These are phyloP conservation scores for Phalacrocorax brasilianus DNA, from an alignment of 2,113 vertebrate genomes.

Conservation along the genomic window DNA sequence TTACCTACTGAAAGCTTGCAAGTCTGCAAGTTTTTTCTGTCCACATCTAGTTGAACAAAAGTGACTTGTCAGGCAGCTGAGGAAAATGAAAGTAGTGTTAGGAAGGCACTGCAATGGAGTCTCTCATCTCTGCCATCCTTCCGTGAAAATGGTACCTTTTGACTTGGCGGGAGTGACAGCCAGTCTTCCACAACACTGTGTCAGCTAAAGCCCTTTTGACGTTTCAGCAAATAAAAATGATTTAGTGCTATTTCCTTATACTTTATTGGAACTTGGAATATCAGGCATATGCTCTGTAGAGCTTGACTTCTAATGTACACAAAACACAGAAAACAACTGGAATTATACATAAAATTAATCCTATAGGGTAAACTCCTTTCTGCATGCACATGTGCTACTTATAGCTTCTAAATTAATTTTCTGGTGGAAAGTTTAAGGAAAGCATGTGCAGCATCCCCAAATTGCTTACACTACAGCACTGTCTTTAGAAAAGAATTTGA, in stretches of 20 bases:
- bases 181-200: not conserved
- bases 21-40: not conserved
- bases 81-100: not conserved
- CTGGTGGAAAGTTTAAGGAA: not conserved
- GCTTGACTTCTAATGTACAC: not conserved
- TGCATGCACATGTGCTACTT: not conserved
- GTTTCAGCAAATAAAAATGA: not conserved
- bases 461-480: not conserved
- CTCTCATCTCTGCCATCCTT: not conserved
- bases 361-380: not conserved
- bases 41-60: not conserved
- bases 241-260: not conserved
- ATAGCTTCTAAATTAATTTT: not conserved
- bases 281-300: accelerated
- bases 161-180: not conserved
- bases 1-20: not conserved
- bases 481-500: not conserved
- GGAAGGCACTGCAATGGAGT: not conserved
- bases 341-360: not conserved
- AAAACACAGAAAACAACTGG: not conserved
- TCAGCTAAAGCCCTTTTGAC: not conserved
- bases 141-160: not conserved
- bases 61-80: not conserved
- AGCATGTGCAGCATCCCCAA: not conserved
- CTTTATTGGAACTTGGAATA: not conserved